Evolutionary conservation across 2,797 vertebrate species (phyloP), one percentile per base, ranked within the genome.

Genomic region (Urocyon cinereoargenteus): DNA sequence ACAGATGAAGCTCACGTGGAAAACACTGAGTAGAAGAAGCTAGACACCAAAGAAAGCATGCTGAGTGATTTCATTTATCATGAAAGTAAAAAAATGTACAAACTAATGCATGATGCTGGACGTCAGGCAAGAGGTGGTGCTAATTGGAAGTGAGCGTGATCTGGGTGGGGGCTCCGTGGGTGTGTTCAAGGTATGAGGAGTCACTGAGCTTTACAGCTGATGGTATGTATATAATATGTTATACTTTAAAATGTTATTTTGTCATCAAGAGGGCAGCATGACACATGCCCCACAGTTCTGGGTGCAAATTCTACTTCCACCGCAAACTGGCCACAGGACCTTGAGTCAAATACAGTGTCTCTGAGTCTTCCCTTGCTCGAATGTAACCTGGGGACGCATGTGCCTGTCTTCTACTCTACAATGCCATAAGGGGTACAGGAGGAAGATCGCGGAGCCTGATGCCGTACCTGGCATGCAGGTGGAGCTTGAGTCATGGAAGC

Each of bases 231-330:
- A 2, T 40, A 34, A 10, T 19, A 26, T 22, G 26, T 49, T 40
- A 64, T 0, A 8, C 59, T 91, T 55, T 28, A 75, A 53, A 70
- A 55, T 64, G 61, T 31, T 40, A 62, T 18, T 45, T 19, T 49
- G 28, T 73, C 55, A 45, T 53, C 3, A 31, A 49, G 36, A 57
- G 55, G n/a, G 53, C 34, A 81, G 57, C 5, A 5, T 57, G 24
- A 34, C 0, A 4, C 13, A 2, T 1, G 12, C 4, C 51, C 31
- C 45, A 70, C 31, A 19, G 6, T n/a, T 40, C n/a, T n/a, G 66
- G 4, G 22, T n/a, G 2, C 57, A 61, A 82, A 18, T n/a, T 51
- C 19, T 4, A 26, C 49, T 31, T 18, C 57, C 2, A 8, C 12
- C 31, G 51, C n/a, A 31, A 49, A 45, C 19, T 21, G 34, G 57